These are phyloP conservation scores for Equus przewalskii DNA, from an alignment of 2,113 vertebrate genomes.

Conservation along the genomic window DNA sequence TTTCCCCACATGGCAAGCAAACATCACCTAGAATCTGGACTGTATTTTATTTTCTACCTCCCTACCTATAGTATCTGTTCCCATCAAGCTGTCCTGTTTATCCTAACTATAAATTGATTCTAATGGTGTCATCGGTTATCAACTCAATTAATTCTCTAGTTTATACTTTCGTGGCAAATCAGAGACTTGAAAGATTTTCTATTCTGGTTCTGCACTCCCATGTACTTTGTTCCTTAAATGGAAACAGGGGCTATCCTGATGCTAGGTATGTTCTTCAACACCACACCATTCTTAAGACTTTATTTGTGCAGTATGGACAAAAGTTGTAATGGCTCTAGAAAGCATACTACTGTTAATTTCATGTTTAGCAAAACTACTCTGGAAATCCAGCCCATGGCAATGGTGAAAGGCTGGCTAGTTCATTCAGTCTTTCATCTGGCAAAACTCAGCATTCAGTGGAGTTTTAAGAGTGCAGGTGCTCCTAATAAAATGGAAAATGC, in stretches of 20 bases:
- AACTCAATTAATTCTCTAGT: neutral
- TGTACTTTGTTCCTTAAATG: neutral
- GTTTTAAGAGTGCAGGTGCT: slow-evolving; percentile 53
- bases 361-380: neutral
- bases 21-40: neutral
- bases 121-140: neutral
- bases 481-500: slow-evolving; percentile 64
- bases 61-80: neutral
- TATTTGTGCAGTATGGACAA: neutral
- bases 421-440: slow-evolving; percentile 46
- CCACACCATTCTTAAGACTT: neutral
- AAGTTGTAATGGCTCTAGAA: neutral
- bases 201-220: neutral
- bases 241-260: neutral
- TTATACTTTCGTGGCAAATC: neutral
- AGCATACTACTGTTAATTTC: slow-evolving; percentile 1
- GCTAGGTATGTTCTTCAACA: neutral
- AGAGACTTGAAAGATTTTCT: slow-evolving; percentile 14
- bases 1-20: neutral
- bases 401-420: neutral
- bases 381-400: neutral
- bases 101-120: neutral
- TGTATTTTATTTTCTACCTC: slow-evolving; percentile 3
- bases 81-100: neutral
- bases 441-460: slow-evolving; percentile 6